Evolutionary conservation across 2,888 invertebrate species (phyloP), one percentile per base, ranked within the genome.

Genomic region (Nomada fabriciana): DNA sequence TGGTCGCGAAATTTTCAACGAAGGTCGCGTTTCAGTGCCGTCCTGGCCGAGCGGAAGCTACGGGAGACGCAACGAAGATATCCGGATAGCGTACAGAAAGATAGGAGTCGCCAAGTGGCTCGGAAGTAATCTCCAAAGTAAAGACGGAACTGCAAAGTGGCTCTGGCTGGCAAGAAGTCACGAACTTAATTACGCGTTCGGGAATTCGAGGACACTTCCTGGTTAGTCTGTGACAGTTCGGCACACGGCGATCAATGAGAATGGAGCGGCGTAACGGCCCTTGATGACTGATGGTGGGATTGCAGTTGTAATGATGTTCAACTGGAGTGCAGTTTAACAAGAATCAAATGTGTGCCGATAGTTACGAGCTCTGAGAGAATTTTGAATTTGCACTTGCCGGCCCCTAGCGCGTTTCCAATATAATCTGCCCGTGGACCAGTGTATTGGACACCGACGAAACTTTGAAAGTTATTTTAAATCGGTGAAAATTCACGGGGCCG

Each of bases 111-210:
- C 76, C 88, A 87, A 87, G 86, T 84, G 88, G 83, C 69, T 63
- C 80, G 82, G 83, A 87, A 87, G 78, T 87, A 87, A 87, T 87
- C 84, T 84, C 73, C 74, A 76, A 87, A 84, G 88, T 85, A 78
- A 87, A 81, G 73, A 79, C 78, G 64, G 50, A 11, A 52, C 20
- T 29, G 60, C 71, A 64, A 78, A 86, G 76, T 75, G 64, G 73
- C 71, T 25, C 65, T 4, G 68, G 23, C 20, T 36, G 64, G 71
- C 80, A 78, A 80, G 67, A 83, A 85, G 69, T 69, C 76, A 70
- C 43, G 36, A 72, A 80, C 69, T 85, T 86, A 86, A 86, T 86
- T 85, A 80, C 83, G 74, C 78, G 73, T 71, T 85, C 83, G 79
- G 77, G 84, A 86, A 82, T 76, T 18, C 50, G 25, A 13, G 2